These are phyloP conservation scores for Apodemus sylvaticus DNA, from an alignment of 2,113 vertebrate species.

Conservation along the genomic window DNA sequence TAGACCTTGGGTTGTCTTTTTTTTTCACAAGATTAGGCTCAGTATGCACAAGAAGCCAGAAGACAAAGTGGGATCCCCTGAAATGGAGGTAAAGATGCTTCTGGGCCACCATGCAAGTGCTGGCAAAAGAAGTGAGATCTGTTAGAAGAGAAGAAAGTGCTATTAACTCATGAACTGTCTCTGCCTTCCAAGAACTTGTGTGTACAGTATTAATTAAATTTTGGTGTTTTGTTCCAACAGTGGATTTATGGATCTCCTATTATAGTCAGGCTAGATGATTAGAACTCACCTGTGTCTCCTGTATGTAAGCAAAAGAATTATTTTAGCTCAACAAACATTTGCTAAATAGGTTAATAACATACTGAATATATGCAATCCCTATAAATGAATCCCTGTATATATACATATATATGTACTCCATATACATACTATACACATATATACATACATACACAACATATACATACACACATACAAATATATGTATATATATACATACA, in stretches of 20 bases:
- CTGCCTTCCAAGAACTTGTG: not conserved
- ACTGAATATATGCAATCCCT: not conserved
- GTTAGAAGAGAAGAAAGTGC: not conserved
- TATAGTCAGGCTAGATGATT: not conserved
- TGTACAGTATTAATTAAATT: not conserved
- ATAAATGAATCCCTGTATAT: not conserved
- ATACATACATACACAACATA: not conserved
- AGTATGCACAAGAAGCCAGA: not conserved
- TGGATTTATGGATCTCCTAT: not conserved
- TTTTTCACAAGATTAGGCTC: not conserved
- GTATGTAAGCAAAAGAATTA: not conserved
- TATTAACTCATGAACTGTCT: not conserved
- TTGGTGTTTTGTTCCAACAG: not conserved
- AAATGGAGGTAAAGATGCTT: not conserved
- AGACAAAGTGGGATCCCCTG: too few species aligned
- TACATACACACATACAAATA: not conserved
- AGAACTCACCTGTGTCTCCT: not conserved
- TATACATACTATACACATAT: not conserved
- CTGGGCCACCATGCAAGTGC: not conserved
- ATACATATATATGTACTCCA: not conserved
- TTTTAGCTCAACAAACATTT: not conserved
- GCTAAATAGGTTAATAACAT: not conserved
- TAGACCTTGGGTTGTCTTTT: not conserved
- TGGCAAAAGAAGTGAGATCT: too few species aligned
- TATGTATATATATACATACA: not conserved